Percentiles rank a stretch among this genome's conserved stretches.
These are phyloP conservation scores for Mixornis gularis DNA, from an alignment of 2,113 vertebrate species.

Conservation along the genomic window DNA sequence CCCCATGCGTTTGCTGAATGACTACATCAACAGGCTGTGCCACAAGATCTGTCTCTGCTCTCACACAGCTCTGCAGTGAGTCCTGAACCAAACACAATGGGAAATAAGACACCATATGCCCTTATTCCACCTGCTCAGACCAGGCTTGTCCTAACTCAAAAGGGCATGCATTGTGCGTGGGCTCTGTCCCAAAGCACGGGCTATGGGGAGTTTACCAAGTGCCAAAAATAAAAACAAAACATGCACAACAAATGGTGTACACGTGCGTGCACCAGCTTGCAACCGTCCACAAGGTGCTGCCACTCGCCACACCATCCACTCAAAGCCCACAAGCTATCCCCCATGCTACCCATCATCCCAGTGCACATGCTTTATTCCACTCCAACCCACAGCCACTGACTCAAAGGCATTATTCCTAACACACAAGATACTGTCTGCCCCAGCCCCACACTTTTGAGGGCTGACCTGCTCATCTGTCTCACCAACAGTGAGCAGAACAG, in stretches of 20 bases:
- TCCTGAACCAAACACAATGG: neutral
- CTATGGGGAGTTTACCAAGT: neutral
- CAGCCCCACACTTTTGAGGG: neutral
- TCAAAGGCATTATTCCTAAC: neutral
- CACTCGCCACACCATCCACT: fast-evolving
- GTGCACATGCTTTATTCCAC: neutral
- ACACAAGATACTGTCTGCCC: fast-evolving
- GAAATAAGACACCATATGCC: neutral
- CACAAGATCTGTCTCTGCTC: neutral
- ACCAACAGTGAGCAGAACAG: neutral
- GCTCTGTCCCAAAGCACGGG: neutral
- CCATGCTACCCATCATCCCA: neutral
- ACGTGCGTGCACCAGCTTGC: neutral
- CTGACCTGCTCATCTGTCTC: neutral
- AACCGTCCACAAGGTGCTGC: neutral
- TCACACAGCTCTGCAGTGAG: neutral
- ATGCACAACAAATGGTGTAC: fast-evolving
- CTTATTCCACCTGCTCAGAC: neutral
- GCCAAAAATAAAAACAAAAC: neutral
- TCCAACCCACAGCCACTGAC: neutral
- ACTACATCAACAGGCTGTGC: neutral
- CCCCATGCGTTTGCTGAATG: neutral
- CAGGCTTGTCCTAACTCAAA: neutral
- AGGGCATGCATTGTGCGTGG: fast-evolving
- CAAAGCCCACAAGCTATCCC: neutral